Conservation (phyloP, 2,113 vertebrate species). For the Eudyptes chrysolophus region DNA sequence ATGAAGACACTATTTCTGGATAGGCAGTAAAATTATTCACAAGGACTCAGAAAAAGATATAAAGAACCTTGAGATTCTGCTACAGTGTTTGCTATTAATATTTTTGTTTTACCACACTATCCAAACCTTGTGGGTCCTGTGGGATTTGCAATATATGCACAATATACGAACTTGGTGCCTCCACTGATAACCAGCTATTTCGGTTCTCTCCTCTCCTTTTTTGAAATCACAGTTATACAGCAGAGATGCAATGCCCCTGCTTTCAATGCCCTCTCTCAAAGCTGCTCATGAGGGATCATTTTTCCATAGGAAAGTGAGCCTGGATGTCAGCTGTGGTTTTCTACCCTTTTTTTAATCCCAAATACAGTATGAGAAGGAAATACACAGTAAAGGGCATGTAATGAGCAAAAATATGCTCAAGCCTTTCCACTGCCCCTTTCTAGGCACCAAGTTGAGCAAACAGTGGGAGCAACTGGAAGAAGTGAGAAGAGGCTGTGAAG, state of each 20-base stretch:
- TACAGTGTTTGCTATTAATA: neutral
- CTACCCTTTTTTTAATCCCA: neutral
- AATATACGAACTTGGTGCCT: neutral
- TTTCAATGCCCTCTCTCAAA: neutral
- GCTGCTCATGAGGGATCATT: neutral
- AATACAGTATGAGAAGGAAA: neutral
- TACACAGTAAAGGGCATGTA: neutral
- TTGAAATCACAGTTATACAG: neutral
- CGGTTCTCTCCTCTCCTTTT: neutral
- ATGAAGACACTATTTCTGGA: neutral
- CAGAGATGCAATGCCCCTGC: neutral
- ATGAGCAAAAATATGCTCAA: neutral
- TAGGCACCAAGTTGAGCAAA: neutral
- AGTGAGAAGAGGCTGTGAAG: neutral
- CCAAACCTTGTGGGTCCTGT: neutral
- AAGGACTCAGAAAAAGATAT: neutral
- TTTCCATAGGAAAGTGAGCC: neutral
- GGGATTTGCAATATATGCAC: neutral
- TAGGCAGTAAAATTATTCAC: neutral
- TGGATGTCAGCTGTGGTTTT: neutral
- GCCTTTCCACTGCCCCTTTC: neutral
- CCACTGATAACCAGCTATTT: neutral
- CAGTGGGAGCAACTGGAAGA: neutral
- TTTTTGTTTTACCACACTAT: neutral
- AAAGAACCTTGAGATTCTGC: neutral